Conservation (phyloP, 2,797 vertebrate genomes). For the Phrynocephalus vlangalii region DNA sequence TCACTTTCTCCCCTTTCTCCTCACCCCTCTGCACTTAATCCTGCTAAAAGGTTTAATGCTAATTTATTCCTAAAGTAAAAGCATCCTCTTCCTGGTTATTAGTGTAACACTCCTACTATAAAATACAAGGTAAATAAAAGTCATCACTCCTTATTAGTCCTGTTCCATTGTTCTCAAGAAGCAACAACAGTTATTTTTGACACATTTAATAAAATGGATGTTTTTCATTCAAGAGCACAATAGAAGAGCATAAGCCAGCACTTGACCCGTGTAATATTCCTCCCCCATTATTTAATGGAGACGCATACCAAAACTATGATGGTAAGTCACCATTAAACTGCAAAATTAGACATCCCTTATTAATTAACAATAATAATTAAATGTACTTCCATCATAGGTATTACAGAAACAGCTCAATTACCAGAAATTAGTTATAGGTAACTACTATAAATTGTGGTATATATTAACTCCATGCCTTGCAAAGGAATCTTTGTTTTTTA, state of each 20-base stretch:
- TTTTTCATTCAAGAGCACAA: too few relatives aligned
- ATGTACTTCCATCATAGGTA: background rate
- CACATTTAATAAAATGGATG: too few relatives aligned
- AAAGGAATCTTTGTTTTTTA: background rate
- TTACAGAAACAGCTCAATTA: background rate
- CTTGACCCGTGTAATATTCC: background rate
- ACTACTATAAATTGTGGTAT: background rate
- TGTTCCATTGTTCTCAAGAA: too few relatives aligned
- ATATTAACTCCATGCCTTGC: background rate
- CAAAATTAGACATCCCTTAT: background rate
- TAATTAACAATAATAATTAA: background rate
- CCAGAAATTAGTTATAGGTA: background rate
- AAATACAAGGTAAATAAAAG: too few relatives aligned
- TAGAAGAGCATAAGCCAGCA: background rate
- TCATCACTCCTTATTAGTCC: too few relatives aligned
- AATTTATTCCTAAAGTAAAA: background rate
- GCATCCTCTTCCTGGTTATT: background rate
- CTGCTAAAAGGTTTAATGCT: conserved; percentile 23
- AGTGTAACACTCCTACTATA: background rate
- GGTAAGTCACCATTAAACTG: background rate
- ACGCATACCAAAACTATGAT: background rate
- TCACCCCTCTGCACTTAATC: background rate
- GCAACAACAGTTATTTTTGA: too few relatives aligned
- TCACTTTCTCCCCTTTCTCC: background rate
- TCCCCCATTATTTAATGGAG: background rate